phyloP scores from a whole-genome alignment of 64 coral and sea anemone genomes.

The Actinia tenebrosa region DNA sequence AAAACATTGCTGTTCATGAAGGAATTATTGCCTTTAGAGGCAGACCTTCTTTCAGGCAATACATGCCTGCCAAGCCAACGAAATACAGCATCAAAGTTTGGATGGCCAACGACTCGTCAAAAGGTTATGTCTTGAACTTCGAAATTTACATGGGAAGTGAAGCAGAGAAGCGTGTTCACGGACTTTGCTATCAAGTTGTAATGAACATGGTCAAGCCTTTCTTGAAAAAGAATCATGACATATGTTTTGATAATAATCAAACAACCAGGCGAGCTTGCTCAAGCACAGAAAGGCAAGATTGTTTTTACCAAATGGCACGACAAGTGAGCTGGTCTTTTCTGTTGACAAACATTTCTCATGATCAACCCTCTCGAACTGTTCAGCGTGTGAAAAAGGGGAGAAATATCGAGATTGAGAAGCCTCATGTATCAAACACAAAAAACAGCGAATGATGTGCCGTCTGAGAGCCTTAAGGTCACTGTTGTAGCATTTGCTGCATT shows the following conservation, averaged over 20 bases:
- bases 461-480: constrained; percentile 2
- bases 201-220: constrained; percentile 31
- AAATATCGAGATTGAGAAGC: constrained; percentile 23
- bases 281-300: constrained; percentile 7
- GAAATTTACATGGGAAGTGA: constrained; percentile 33
- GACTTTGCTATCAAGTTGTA: constrained; percentile 38
- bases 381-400: not conserved
- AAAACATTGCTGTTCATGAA: constrained; percentile 31
- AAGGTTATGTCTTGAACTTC: constrained; percentile 43
- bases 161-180: not conserved
- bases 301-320: constrained; percentile 55
- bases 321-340: constrained; percentile 28
- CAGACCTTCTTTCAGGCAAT: constrained; percentile 16
- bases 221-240: not conserved
- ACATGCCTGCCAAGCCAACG: constrained; percentile 41
- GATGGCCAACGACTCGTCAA: constrained; percentile 9
- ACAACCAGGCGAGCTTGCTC: not conserved
- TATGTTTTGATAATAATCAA: constrained; percentile 27
- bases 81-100: too few species aligned
- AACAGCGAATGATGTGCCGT: too few species aligned
- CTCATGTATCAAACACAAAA: not conserved
- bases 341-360: constrained; percentile 21
- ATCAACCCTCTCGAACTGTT: constrained; percentile 21
- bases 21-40: constrained; percentile 58
- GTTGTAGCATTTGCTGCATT: constrained; percentile 28